phyloP scores from a whole-genome alignment of 2,797 vertebrate species.

The Arremon brunneinucha region DNA sequence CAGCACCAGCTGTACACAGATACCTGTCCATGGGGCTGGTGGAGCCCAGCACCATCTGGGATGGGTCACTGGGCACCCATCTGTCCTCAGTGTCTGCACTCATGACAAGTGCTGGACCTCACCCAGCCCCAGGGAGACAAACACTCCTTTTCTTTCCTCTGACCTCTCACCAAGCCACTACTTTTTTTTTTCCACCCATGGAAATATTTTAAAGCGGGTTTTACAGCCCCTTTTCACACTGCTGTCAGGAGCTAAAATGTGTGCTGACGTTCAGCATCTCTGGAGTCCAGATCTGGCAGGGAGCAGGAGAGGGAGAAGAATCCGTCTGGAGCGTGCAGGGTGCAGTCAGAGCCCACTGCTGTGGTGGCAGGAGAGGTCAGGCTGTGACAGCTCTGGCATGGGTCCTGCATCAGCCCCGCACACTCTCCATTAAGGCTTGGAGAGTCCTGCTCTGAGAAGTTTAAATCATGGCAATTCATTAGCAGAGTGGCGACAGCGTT shows the following conservation, averaged over 20 bases:
- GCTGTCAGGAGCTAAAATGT: not conserved
- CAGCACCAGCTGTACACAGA: not conserved
- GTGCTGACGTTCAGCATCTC: not conserved
- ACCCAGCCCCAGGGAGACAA: not conserved
- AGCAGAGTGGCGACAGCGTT: not conserved
- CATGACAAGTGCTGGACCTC: not conserved
- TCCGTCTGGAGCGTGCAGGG: not conserved
- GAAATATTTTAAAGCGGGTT: not conserved
- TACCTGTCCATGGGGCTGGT: not conserved
- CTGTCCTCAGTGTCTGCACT: not conserved
- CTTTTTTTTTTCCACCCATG: not conserved
- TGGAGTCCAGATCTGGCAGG: not conserved
- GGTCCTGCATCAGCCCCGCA: not conserved
- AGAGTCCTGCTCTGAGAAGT: not conserved
- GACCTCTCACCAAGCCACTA: not conserved
- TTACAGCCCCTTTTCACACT: not conserved
- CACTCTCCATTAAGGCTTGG: not conserved
- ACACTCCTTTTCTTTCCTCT: not conserved
- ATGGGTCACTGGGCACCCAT: not conserved
- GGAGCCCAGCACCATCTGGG: not conserved
- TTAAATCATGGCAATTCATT: conserved; percentile 28
- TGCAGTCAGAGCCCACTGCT: not conserved
- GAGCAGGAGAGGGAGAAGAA: not conserved
- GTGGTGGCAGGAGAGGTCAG: not conserved
- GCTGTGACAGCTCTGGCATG: not conserved